Base-by-base conservation (phyloP, 1,140 invertebrate species). In the Aleiodes sp. region DNA sequence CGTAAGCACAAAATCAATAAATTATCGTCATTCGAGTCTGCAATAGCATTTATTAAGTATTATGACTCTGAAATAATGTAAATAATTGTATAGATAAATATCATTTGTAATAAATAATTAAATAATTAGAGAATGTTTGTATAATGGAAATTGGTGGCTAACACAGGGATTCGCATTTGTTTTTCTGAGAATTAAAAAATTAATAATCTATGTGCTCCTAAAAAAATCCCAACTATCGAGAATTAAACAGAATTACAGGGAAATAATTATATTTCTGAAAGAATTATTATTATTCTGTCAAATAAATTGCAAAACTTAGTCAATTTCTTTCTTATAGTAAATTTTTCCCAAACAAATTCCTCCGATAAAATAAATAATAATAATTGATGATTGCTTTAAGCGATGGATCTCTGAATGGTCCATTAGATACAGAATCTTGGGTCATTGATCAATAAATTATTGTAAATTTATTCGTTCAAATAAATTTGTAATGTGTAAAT, bases 51-150 rank as follows among this genome's bases (percentile, higher is more conserved):
- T 19, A 60, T 60, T 28, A 9, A 3, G n/a, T 61, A 60, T 31
- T 60, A n/a, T 14, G 1, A 14, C 39, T 31, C 39, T 39, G 8
- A 46, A n/a, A 4, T 68, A 35, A 41, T 85, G 83, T 85, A 85
- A 76, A 85, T 85, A 85, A 76, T 80, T 84, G 83, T 85, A 84
- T 83, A 85, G 77, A 77, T 75, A 59, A 81, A 79, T 80, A 43
- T 14, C n/a, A 43, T 43, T 43, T 43, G 7, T 43, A 43, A 43
- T 7, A 16, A 16, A 52, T 52, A 24, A 52, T 24, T 52, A 10
- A 73, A 65, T 65, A 72, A 76, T 57, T 16, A 68, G 43, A 56
- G 31, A 52, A 12, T 16, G 39, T 68, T 72, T 65, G 41, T 65
- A 67, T 59, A 19, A 66, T 37, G 66, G 21, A 29, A 24, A 69